Evolutionary conservation across 2,113 vertebrate genomes (phyloP).

Genomic region (Channa maculata): DNA sequence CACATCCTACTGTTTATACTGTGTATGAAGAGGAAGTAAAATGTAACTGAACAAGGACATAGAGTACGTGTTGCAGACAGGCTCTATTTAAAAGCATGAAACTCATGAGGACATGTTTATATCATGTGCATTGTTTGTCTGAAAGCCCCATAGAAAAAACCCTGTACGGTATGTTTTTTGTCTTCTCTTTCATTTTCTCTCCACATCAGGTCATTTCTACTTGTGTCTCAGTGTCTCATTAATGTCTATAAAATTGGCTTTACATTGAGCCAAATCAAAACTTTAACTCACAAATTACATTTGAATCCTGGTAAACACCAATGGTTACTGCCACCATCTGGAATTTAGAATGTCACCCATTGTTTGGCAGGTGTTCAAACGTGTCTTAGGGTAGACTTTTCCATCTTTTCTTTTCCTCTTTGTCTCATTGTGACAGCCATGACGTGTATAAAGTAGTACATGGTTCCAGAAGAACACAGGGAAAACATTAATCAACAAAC

Average conservation of each 20-base stretch:
- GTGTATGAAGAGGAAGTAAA: no score
- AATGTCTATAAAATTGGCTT: background rate
- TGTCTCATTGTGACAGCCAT: background rate
- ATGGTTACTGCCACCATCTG: background rate
- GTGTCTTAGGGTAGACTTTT: background rate
- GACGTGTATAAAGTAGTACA: no score
- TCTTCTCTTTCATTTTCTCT: background rate
- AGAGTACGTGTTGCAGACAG: no score
- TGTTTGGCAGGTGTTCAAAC: background rate
- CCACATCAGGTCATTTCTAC: background rate
- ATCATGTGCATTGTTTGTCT: no score
- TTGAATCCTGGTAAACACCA: constrained; percentile 4
- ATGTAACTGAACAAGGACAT: no score
- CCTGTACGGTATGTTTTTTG: no score
- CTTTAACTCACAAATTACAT: constrained; percentile 9
- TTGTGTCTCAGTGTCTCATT: background rate
- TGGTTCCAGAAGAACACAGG: no score
- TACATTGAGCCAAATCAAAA: constrained; percentile 1
- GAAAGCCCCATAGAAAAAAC: no score
- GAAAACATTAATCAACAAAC: background rate
- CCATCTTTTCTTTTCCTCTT: background rate
- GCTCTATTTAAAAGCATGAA: no score
- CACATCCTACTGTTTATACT: no score
- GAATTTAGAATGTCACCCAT: background rate
- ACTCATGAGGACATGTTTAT: no score